Conservation (phyloP, 2,888 invertebrate species). For the Pammene aurita region DNA sequence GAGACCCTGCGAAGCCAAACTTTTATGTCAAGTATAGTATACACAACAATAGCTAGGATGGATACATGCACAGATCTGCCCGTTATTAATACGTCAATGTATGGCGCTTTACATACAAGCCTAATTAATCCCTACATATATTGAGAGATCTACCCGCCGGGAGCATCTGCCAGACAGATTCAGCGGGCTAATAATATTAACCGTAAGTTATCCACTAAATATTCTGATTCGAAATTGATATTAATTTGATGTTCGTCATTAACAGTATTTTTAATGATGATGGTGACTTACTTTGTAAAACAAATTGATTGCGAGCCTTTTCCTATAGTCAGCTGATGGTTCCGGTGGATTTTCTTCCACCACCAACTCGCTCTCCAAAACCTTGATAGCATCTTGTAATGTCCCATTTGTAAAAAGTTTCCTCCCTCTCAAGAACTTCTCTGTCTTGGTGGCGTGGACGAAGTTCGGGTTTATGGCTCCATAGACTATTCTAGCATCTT, state of each 20-base stretch:
- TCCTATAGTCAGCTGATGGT: constrained; percentile 82
- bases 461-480: constrained; percentile 75
- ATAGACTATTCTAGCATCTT: constrained; percentile 76
- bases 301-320: constrained; percentile 81
- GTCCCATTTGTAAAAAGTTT: constrained; percentile 64
- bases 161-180: too few species aligned
- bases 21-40: background rate
- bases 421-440: constrained; percentile 60
- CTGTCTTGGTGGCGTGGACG: constrained; percentile 63
- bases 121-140: too few species aligned
- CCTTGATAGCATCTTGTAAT: constrained; percentile 61
- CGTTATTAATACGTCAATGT: too few species aligned
- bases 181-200: too few species aligned
- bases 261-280: too few species aligned
- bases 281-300: constrained; percentile 80
- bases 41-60: too few species aligned
- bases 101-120: too few species aligned
- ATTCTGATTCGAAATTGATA: too few species aligned
- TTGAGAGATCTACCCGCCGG: too few species aligned
- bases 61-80: too few species aligned
- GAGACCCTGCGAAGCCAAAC: constrained; percentile 36
- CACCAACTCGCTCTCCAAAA: constrained; percentile 56
- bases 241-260: too few species aligned
- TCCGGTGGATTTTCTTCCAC: constrained; percentile 72
- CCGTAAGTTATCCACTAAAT: too few species aligned